These are phyloP conservation scores for Andricus grossulariae DNA, from an alignment of 1,140 invertebrate genomes.

Conservation along the genomic window DNA sequence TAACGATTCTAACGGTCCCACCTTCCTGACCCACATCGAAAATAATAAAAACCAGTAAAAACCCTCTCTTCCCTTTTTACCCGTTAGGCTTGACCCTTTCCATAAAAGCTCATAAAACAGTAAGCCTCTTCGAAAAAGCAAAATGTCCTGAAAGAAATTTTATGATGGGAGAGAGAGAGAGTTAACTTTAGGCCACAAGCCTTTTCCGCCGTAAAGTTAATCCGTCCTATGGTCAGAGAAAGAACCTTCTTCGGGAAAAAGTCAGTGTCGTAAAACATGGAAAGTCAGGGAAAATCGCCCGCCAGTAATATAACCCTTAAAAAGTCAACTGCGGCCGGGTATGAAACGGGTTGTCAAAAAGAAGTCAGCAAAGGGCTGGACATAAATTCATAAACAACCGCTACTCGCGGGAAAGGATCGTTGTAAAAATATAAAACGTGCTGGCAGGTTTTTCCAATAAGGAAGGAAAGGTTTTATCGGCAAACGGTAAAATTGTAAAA, in stretches of 20 bases:
- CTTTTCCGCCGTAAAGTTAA: constrained; percentile 69
- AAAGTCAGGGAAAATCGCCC: constrained; percentile 49
- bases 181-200: constrained; percentile 64
- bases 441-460: neutral
- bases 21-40: constrained; percentile 44
- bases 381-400: constrained; percentile 72
- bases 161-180: constrained; percentile 45
- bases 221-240: constrained; percentile 57
- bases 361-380: constrained; percentile 48
- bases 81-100: constrained; percentile 36
- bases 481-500: constrained; percentile 1
- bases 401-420: constrained; percentile 52
- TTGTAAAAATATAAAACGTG: constrained; percentile 42
- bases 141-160: constrained; percentile 9
- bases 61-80: neutral
- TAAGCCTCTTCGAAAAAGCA: neutral
- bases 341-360: constrained; percentile 58
- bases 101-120: constrained; percentile 48
- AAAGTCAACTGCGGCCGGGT: constrained; percentile 44
- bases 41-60: constrained; percentile 27
- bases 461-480: neutral
- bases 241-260: constrained; percentile 51
- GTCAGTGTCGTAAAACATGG: constrained; percentile 51
- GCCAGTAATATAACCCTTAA: constrained; percentile 62
- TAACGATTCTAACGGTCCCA: constrained; percentile 33